Evolutionary conservation across 2,888 invertebrate species (phyloP).

Genomic region (Liodrosophila aerea): DNA sequence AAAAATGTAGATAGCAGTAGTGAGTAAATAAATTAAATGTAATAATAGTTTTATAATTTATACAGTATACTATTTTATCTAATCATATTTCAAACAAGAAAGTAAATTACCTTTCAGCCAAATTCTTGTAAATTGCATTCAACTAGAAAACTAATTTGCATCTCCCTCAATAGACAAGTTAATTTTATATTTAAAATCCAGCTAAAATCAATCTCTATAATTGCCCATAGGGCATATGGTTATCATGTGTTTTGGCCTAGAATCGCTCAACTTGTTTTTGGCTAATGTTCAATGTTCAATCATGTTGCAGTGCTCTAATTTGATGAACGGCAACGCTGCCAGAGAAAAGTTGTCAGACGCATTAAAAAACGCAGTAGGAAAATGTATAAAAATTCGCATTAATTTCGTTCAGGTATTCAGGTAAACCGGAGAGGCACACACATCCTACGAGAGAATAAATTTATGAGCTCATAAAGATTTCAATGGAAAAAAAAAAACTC

Average conservation of each 20-base stretch:
- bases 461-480: conserved; percentile 76
- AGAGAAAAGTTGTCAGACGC: conserved; percentile 58
- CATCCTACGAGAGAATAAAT: conserved; percentile 44
- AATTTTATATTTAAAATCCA: too few species aligned
- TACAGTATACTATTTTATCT: too few species aligned
- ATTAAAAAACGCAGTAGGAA: conserved; percentile 21
- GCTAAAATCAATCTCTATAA: too few species aligned
- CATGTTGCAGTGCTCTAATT: conserved; percentile 49
- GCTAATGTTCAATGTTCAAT: conserved; percentile 48
- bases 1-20: too few species aligned
- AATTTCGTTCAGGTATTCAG: conserved; percentile 33
- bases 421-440: background rate
- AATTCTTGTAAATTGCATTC: background rate
- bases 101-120: background rate
- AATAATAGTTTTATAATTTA: too few species aligned
- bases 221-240: background rate
- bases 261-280: background rate
- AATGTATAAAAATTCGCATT: conserved; percentile 16
- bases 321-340: conserved; percentile 67
- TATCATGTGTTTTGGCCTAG: background rate
- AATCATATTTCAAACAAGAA: background rate
- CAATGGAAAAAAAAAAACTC: conserved; percentile 46
- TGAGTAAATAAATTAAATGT: too few species aligned
- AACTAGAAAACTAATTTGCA: too few species aligned
- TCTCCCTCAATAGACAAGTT: conserved; percentile 14